These are phyloP conservation scores for Drosophila ananassae DNA, from an alignment of 1,140 invertebrate species.

Conservation along the genomic window DNA sequence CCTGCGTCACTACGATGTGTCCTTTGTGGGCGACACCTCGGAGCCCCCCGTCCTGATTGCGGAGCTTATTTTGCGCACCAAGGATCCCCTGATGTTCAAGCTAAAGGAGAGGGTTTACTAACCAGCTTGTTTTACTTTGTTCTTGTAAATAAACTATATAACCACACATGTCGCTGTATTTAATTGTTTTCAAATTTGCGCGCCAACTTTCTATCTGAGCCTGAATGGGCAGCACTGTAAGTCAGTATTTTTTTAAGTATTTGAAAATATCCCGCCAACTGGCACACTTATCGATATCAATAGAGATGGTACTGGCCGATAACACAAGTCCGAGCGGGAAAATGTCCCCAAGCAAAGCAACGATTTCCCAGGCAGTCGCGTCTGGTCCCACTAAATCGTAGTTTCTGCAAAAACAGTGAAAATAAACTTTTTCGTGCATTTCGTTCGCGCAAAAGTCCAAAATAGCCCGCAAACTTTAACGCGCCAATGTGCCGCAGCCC, in stretches of 20 bases:
- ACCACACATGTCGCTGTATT: too few species aligned
- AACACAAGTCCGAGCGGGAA: neutral
- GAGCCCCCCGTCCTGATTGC: slow-evolving; percentile 83
- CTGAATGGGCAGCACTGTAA: too few species aligned
- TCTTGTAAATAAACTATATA: slow-evolving; percentile 9
- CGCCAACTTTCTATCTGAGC: too few species aligned
- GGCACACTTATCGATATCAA: neutral
- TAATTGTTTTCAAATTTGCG: too few species aligned
- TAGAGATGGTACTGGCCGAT: neutral
- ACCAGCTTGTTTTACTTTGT: neutral
- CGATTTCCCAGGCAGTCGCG: neutral
- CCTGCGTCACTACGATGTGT: slow-evolving; percentile 87
- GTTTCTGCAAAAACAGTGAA: slow-evolving; percentile 69
- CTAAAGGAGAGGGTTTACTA: slow-evolving; percentile 61
- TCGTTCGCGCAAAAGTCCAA: slow-evolving; percentile 37
- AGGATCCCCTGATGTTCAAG: slow-evolving; percentile 76
- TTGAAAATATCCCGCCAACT: neutral
- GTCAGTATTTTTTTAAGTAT: too few species aligned
- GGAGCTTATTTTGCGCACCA: slow-evolving; percentile 84
- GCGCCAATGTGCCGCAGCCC: neutral
- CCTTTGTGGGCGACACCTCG: slow-evolving; percentile 76
- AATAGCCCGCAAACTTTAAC: slow-evolving; percentile 4
- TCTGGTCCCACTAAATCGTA: slow-evolving; percentile 64
- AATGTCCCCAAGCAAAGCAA: neutral
- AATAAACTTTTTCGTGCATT: slow-evolving; percentile 69